A percentile compares a stretch with the other conserved stretches of the same genome.
These are phyloP conservation scores for Propithecus coquereli DNA, from an alignment of 2,113 vertebrate species.

Conservation along the genomic window DNA sequence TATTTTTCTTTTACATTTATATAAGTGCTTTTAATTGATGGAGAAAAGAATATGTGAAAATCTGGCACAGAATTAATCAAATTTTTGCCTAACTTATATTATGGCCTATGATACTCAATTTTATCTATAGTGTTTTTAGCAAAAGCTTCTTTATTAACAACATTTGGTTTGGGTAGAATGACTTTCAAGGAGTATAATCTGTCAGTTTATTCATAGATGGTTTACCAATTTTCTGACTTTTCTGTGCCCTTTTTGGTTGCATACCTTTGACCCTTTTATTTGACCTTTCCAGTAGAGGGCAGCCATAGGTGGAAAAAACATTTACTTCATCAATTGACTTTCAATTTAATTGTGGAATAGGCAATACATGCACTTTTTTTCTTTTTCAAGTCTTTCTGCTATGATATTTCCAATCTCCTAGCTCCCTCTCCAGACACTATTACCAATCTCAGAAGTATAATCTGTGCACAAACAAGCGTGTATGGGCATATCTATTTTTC, in stretches of 20 bases:
- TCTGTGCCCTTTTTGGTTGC: background rate
- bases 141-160: background rate
- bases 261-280: background rate
- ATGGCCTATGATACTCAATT: background rate
- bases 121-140: background rate
- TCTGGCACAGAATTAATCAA: background rate
- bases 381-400: background rate
- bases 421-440: background rate
- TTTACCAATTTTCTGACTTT: background rate
- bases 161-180: background rate
- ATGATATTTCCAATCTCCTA: background rate
- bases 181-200: background rate
- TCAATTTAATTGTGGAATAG: background rate
- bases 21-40: background rate
- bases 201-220: background rate
- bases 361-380: background rate
- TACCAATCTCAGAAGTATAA: background rate
- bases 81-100: background rate
- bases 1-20: background rate
- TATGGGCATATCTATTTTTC: background rate
- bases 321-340: background rate
- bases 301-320: background rate
- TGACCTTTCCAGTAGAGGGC: conserved; percentile 14
- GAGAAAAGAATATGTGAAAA: background rate
- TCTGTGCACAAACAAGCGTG: background rate